These are phyloP conservation scores for Vidua chalybeata DNA, from an alignment of 2,113 vertebrate genomes.

Conservation along the genomic window DNA sequence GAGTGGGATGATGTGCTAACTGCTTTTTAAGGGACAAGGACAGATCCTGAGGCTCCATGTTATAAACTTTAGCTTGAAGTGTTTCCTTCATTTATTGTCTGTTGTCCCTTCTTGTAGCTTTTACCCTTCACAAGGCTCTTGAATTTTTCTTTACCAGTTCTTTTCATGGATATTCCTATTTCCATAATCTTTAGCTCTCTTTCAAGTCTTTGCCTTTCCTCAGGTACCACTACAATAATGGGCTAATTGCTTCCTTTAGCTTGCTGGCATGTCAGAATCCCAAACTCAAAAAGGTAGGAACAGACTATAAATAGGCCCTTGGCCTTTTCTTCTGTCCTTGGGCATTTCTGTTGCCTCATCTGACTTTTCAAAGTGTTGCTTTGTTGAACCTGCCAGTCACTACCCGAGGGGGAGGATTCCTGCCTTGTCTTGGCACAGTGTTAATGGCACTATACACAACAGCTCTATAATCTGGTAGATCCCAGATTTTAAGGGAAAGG, in stretches of 20 bases:
- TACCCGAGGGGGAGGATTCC: background rate
- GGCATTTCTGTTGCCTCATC: background rate
- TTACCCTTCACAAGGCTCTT: background rate
- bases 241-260: background rate
- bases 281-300: background rate
- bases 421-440: background rate
- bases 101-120: background rate
- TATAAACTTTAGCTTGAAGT: background rate
- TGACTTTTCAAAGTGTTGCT: background rate
- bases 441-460: background rate
- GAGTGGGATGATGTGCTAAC: background rate
- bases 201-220: background rate
- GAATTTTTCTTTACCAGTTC: background rate
- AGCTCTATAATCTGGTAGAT: background rate
- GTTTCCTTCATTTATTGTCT: background rate
- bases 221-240: background rate
- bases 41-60: background rate
- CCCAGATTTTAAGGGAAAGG: background rate
- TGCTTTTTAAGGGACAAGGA: background rate
- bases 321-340: background rate
- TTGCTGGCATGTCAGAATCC: background rate
- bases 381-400: background rate
- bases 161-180: background rate
- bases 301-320: background rate
- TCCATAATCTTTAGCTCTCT: background rate